Evolutionary conservation across 2,888 invertebrate species (phyloP), one percentile per base, ranked within the genome.

Genomic region (Trachelus stipa): DNA sequence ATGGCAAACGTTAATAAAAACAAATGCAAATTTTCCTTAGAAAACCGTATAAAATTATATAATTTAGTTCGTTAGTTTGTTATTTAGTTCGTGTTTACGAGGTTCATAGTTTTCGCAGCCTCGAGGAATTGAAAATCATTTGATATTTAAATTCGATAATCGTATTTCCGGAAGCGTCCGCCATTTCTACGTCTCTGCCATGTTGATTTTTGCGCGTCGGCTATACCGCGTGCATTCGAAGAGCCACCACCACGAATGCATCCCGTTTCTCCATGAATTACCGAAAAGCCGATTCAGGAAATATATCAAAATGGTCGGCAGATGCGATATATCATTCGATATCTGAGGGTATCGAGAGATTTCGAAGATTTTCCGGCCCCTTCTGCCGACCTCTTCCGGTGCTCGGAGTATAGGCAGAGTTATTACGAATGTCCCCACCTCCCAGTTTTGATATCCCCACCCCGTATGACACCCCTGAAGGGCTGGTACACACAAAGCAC

Each of bases 41-140:
- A 2, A 23, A 30, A n/a, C 74, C 34, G 6, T 79, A 79, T 82
- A 82, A 83, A 83, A 79, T 82, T 81, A 80, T 82, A 82, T 87
- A 89, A 90, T 89, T 90, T 88, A 86, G 88, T 88, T 90, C 90
- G 90, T 91, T 90, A 90, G 88, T 84, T 83, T 83, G 88, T 90
- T 89, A 90, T 90, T 90, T 89, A 87, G 84, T 83, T 83, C 83
- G 82, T 82, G 88, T 88, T 90, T 85, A 82, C 83, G 80, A 77
- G 75, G 73, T 78, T 83, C 80, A 79, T 80, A 80, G 80, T 84
- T 82, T 81, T 79, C 81, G 82, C 82, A 82, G 81, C 80, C 79
- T 68, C 76, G 71, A 80, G 82, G 78, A 86, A 84, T 85, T 83
- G 85, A 83, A 82, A 83, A 83, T 83, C 85, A 88, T 88, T 90